Base-by-base conservation (phyloP, 1,140 invertebrate genomes). In the Drosophila arizonae region DNA sequence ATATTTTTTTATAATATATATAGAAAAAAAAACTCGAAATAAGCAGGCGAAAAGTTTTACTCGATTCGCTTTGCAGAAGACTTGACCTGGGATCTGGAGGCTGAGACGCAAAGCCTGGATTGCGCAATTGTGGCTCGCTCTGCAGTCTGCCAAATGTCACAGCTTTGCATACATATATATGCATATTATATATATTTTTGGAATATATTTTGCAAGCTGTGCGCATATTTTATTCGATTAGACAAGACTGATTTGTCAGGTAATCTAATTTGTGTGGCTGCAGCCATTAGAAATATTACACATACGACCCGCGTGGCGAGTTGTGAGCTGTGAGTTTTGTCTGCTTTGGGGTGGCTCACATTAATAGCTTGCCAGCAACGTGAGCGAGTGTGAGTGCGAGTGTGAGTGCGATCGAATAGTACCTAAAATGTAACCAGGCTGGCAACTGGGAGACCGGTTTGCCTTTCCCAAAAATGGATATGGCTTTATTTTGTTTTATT, bases 381-480 rank as follows among this genome's bases (percentile, higher is more conserved):
- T 61, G 30, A 41, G 39, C 65, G 36, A 61, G 50, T 56, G 11
- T 15, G 48, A 28, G n/a, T 43, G 17, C 46, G 46, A 45, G 36
- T n/a, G n/a, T 4, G 52, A 21, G 3, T 5, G 33, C 45, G 28
- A n/a, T 24, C 24, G 65, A 54, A 33, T 9, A 66, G 69, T 72
- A 72, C 81, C 82, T 77, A 81, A 86, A 86, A 75, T 81, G 78
- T 70, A 82, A 70, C 68, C 78, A 56, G 67, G 41, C 72, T 48
- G 58, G 64, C 77, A 74, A 76, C 58, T 76, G 72, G 72, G 79
- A 43, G 69, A 87, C 84, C 84, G 84, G 84, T 87, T 87, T 87
- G 84, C 84, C 84, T 87, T 87, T 87, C 84, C 79, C 72, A 74
- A 86, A 85, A 72, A 67, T 61, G 57, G 64, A 84, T 41, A 58